These are phyloP conservation scores for Meganola albula DNA, from an alignment of 2,888 invertebrate genomes.

Conservation along the genomic window DNA sequence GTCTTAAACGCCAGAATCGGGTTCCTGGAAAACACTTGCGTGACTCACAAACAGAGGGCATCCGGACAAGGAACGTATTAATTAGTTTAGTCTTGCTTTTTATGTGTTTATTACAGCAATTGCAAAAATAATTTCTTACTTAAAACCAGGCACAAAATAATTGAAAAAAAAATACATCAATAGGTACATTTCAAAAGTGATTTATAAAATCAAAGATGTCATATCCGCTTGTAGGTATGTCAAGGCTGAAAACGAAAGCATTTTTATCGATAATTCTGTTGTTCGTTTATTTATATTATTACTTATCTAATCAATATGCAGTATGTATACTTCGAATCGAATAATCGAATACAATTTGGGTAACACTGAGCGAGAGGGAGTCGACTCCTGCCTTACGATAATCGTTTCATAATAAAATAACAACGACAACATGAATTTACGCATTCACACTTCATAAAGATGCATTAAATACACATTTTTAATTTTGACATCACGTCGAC, in stretches of 20 bases:
- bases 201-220: slow-evolving; percentile 32
- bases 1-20: too few species aligned
- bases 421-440: slow-evolving; percentile 11
- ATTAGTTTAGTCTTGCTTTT: too few species aligned
- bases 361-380: slow-evolving; percentile 17
- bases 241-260: slow-evolving; percentile 39
- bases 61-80: too few species aligned
- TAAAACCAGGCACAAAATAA: too few species aligned
- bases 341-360: slow-evolving; percentile 32
- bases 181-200: too few species aligned
- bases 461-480: slow-evolving; percentile 2
- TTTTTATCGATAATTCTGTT: slow-evolving; percentile 36
- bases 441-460: neutral
- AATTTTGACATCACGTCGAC: slow-evolving; percentile 8
- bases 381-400: slow-evolving; percentile 9
- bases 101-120: too few species aligned
- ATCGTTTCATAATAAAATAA: slow-evolving; percentile 9
- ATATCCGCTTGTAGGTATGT: slow-evolving; percentile 37
- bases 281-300: slow-evolving; percentile 40
- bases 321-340: slow-evolving; percentile 40
- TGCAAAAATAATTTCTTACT: too few species aligned
- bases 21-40: too few species aligned
- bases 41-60: too few species aligned
- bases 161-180: too few species aligned
- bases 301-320: slow-evolving; percentile 36